These are phyloP conservation scores for Strigamia maritima DNA, from an alignment of 2,888 invertebrate genomes.

Conservation along the genomic window DNA sequence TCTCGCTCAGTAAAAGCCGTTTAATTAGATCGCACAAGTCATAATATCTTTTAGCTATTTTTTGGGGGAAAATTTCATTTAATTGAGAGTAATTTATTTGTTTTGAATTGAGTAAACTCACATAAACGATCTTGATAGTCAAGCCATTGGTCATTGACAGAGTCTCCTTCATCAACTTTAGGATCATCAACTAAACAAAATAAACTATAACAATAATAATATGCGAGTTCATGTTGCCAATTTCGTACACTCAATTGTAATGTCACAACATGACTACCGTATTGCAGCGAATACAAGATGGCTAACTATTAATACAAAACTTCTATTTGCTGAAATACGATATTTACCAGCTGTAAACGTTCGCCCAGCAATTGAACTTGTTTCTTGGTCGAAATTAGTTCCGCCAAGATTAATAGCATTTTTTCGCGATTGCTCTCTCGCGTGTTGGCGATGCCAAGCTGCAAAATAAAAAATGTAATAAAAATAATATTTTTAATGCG, in stretches of 20 bases:
- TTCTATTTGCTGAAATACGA: no score
- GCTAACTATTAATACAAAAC: no score
- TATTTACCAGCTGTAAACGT: not conserved
- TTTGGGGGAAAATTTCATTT: no score
- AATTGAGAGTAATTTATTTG: no score
- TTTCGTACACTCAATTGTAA: no score
- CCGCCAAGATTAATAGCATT: not conserved
- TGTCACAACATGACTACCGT: no score
- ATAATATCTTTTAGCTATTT: not conserved
- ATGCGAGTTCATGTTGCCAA: no score
- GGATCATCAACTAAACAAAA: not conserved
- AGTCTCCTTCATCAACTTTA: not conserved
- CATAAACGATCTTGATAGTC: not conserved
- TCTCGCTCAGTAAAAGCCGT: not conserved
- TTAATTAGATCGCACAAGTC: not conserved
- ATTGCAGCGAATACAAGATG: no score
- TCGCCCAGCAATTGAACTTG: not conserved
- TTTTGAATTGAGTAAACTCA: not conserved
- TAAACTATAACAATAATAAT: not conserved
- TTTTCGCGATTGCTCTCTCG: not conserved
- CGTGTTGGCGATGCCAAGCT: not conserved
- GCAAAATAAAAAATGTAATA: not conserved
- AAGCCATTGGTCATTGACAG: not conserved
- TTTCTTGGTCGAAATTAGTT: not conserved
- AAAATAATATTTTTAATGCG: no score